phyloP scores from a whole-genome alignment of 2,113 vertebrate genomes.

The Monarcha castaneiventris region DNA sequence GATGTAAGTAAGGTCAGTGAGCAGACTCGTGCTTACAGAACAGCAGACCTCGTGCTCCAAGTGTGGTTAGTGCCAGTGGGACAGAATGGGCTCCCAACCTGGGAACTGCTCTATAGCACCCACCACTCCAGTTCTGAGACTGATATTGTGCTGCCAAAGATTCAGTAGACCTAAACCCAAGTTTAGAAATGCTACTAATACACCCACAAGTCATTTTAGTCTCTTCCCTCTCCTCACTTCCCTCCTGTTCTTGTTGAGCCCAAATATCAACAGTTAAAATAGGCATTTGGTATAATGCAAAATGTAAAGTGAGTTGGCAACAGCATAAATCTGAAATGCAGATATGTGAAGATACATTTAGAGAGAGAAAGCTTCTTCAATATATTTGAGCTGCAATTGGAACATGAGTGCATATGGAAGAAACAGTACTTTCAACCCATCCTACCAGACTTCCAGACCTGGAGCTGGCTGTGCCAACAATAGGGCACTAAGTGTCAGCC shows the following conservation, averaged over 20 bases:
- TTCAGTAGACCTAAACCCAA: background rate
- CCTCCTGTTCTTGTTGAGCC: background rate
- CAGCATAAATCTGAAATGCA: background rate
- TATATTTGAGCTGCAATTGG: background rate
- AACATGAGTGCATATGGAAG: background rate
- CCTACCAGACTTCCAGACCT: background rate
- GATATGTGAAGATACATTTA: background rate
- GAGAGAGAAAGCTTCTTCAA: background rate
- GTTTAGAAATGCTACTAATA: background rate
- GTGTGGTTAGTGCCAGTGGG: background rate
- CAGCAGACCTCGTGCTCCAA: background rate
- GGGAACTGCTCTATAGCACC: background rate
- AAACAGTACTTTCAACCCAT: background rate
- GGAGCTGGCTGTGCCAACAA: background rate
- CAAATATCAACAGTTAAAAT: background rate
- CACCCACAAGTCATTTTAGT: background rate
- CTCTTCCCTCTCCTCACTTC: background rate
- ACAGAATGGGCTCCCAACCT: background rate
- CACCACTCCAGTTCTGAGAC: background rate
- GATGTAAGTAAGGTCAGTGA: background rate
- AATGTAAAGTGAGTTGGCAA: background rate
- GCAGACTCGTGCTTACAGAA: rapidly evolving
- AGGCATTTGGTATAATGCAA: background rate
- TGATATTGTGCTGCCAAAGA: background rate
- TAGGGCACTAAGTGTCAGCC: background rate